Evolutionary conservation across 1,140 invertebrate species (phyloP).

Genomic region (Drosophila nigromelanica): DNA sequence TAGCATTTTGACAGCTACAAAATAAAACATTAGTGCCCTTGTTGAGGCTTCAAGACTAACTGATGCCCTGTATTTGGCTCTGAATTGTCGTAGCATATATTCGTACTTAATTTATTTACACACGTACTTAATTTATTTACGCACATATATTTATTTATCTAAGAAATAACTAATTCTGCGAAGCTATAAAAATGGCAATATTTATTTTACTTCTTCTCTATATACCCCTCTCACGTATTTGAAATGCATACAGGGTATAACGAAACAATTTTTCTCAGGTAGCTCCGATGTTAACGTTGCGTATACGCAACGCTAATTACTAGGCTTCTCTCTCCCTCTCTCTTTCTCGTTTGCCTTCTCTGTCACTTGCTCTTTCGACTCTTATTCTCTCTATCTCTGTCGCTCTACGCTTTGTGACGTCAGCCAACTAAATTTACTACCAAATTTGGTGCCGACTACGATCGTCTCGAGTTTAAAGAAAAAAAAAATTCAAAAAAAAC

Average conservation of each 20-base stretch:
- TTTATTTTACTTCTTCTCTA: no score
- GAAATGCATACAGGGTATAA: neutral
- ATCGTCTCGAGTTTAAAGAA: neutral
- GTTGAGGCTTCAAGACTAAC: neutral
- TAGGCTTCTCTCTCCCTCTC: neutral
- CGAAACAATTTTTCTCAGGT: neutral
- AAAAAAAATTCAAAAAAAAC: slow-evolving; percentile 36
- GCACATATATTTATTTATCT: no score
- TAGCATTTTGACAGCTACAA: slow-evolving; percentile 2
- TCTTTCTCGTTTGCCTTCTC: no score
- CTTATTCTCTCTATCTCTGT: slow-evolving; percentile 1
- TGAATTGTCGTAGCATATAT: no score
- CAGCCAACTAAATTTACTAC: slow-evolving; percentile 52
- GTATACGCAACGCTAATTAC: slow-evolving; percentile 29
- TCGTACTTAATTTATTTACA: no score
- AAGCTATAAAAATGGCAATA: neutral
- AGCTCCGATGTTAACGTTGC: slow-evolving; percentile 10
- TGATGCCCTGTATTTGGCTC: neutral
- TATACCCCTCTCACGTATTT: neutral
- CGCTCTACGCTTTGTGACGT: slow-evolving; percentile 51
- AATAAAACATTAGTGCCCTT: neutral
- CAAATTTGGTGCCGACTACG: slow-evolving; percentile 60
- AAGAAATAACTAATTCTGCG: neutral
- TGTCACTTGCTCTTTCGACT: no score
- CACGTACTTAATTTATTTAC: no score